Evolutionary conservation across 1,140 invertebrate genomes (phyloP).

Genomic region (Agrypnia vestita): DNA sequence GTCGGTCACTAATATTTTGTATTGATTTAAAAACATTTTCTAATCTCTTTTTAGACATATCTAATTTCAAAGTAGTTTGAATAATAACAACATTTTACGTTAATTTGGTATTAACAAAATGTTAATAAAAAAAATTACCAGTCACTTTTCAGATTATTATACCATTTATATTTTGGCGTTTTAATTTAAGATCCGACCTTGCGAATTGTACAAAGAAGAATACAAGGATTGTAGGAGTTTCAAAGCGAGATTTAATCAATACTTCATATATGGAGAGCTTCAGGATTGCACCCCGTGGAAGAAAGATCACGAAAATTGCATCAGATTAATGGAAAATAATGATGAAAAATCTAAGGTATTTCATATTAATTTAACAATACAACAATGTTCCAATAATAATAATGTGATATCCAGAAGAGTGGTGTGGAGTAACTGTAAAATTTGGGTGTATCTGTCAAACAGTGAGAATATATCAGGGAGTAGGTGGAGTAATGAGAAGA

Average conservation of each 20-base stretch:
- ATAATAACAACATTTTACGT: neutral
- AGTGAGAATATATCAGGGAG: no score
- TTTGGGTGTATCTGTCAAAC: no score
- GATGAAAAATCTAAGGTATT: slow-evolving; percentile 79
- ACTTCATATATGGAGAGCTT: slow-evolving; percentile 84
- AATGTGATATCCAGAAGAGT: no score
- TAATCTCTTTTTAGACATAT: neutral
- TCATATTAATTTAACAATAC: neutral
- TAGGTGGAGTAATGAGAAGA: no score
- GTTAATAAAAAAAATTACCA: no score
- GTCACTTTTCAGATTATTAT: neutral
- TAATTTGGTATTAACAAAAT: neutral
- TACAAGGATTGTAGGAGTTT: slow-evolving; percentile 84
- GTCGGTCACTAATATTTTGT: no score
- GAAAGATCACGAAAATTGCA: slow-evolving; percentile 83
- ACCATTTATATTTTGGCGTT: neutral
- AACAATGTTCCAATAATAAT: no score
- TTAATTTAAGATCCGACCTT: slow-evolving; percentile 78
- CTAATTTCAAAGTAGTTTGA: neutral
- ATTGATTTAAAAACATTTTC: no score
- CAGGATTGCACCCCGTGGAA: slow-evolving; percentile 86
- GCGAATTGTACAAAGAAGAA: slow-evolving; percentile 84
- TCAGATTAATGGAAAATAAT: slow-evolving; percentile 76
- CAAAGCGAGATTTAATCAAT: slow-evolving; percentile 86
- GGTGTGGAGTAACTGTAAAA: no score